Conservation (phyloP, 2,888 invertebrate species). For the Tetragonula carbonaria region DNA sequence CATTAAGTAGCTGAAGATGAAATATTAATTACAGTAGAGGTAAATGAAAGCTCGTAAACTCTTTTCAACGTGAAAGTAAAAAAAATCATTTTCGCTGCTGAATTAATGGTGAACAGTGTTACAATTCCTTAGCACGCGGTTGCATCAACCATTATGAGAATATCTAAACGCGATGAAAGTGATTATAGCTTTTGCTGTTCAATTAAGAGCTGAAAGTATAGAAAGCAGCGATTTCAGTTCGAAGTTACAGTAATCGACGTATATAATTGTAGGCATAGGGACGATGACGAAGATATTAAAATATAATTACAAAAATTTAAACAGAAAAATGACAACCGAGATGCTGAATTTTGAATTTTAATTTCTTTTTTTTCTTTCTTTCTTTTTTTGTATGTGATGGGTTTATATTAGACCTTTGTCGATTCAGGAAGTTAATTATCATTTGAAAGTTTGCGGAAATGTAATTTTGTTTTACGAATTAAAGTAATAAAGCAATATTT, state of each 20-base stretch:
- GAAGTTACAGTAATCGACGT: background rate
- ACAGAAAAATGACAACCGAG: background rate
- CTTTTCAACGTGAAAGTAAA: conserved; percentile 19
- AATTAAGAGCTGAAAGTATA: conserved; percentile 22
- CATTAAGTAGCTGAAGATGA: background rate
- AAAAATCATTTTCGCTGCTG: background rate
- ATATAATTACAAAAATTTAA: conserved; percentile 11
- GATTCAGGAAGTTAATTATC: background rate
- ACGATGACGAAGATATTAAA: background rate
- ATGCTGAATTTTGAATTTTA: background rate
- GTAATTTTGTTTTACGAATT: no score
- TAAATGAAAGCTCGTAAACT: conserved; percentile 5
- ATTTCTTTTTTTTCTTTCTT: no score
- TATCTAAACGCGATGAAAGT: conserved; percentile 13
- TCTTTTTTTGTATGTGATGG: no score
- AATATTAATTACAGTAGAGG: background rate
- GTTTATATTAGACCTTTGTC: background rate
- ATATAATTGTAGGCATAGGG: background rate
- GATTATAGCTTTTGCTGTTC: conserved; percentile 1
- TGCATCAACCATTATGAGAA: conserved; percentile 23
- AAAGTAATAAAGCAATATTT: no score
- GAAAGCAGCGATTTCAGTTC: conserved; percentile 28
- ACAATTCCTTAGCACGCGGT: conserved; percentile 7
- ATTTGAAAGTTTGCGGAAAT: no score
- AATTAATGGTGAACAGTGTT: conserved; percentile 21